Conservation (phyloP, 2,888 invertebrate species). For the Chaetoderma sp. region DNA sequence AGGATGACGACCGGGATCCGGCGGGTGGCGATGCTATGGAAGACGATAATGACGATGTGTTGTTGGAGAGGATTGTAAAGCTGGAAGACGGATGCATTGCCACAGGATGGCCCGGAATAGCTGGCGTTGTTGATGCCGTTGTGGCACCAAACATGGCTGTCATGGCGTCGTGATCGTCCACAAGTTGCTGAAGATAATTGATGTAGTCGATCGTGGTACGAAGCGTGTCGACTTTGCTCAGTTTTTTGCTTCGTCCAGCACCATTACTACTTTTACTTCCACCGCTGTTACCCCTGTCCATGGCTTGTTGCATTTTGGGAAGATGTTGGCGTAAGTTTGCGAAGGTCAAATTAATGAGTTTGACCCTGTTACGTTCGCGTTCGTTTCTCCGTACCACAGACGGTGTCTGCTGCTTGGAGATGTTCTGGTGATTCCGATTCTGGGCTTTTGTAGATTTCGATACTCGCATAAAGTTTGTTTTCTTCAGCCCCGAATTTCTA, state of each 20-base stretch:
- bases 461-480: no score
- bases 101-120: background rate
- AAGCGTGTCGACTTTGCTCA: conserved; percentile 66
- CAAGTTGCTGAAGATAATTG: conserved; percentile 51
- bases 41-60: background rate
- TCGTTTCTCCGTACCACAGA: conserved; percentile 88
- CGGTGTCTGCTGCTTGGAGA: conserved; percentile 74
- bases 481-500: no score
- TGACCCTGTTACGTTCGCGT: conserved; percentile 91
- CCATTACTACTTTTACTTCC: conserved; percentile 60
- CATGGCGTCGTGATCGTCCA: conserved; percentile 51
- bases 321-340: conserved; percentile 58
- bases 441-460: no score
- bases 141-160: conserved; percentile 38
- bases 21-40: background rate
- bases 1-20: no score
- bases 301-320: no score
- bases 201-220: conserved; percentile 64
- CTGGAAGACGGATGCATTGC: conserved; percentile 1
- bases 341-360: conserved; percentile 74
- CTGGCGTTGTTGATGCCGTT: background rate
- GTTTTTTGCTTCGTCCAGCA: conserved; percentile 63
- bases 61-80: background rate
- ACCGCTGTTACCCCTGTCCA: conserved; percentile 66
- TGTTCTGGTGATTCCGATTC: conserved; percentile 3